These are phyloP conservation scores for Boloria euphrosyne DNA, from an alignment of 2,888 invertebrate genomes.

Conservation along the genomic window DNA sequence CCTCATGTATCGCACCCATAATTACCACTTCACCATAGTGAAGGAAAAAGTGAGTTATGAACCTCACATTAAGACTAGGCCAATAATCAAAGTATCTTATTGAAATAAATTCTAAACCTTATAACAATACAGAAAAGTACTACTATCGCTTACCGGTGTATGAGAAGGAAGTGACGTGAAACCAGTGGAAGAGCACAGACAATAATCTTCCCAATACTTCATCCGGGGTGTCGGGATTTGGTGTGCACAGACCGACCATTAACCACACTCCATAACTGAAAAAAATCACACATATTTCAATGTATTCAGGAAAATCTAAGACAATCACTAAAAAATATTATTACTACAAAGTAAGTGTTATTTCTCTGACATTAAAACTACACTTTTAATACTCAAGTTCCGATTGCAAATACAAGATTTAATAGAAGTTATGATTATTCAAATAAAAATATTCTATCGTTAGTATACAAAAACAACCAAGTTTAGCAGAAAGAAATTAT, in stretches of 20 bases:
- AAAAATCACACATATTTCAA: not conserved
- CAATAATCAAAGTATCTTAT: no score
- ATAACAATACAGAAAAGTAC: not conserved
- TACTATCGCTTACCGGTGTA: conserved; percentile 88
- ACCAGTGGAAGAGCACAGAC: conserved; percentile 99
- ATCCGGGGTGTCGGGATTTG: conserved; percentile 88
- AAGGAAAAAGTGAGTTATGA: no score
- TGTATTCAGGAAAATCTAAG: not conserved
- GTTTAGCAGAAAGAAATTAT: not conserved
- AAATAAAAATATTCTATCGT: no score
- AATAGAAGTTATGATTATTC: no score
- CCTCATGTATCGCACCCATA: no score
- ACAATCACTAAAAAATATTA: not conserved
- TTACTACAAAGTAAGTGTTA: not conserved
- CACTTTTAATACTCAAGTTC: no score
- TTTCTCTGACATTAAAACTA: no score
- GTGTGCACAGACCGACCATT: conserved; percentile 95
- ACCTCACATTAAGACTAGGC: no score
- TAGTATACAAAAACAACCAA: no score
- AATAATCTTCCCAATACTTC: conserved; percentile 94
- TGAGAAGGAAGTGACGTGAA: conserved; percentile 98
- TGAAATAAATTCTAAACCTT: not conserved
- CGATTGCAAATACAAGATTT: no score
- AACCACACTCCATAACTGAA: conserved; percentile 97
- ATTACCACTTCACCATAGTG: no score